Evolutionary conservation across 2,888 invertebrate genomes (phyloP).

Genomic region (Metellina segmentata): DNA sequence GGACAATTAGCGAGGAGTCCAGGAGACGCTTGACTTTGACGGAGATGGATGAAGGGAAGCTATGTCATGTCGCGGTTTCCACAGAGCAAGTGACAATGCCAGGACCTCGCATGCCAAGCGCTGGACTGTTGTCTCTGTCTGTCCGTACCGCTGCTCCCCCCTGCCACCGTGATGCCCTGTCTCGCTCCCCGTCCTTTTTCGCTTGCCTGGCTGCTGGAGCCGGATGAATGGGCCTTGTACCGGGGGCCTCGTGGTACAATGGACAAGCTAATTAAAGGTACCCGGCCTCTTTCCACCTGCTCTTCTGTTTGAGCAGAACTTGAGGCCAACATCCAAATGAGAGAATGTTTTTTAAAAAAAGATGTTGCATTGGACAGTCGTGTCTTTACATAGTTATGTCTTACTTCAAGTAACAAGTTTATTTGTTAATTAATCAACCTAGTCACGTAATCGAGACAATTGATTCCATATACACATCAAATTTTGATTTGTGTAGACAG

Average conservation of each 20-base stretch:
- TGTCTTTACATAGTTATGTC: too few species aligned
- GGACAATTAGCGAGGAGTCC: conserved; percentile 64
- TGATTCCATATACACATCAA: too few species aligned
- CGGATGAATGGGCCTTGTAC: conserved; percentile 74
- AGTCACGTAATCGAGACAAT: too few species aligned
- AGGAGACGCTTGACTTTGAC: conserved; percentile 73
- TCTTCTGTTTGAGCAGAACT: not conserved
- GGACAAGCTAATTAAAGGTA: conserved; percentile 76
- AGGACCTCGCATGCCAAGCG: conserved; percentile 73
- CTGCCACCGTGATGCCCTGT: not conserved
- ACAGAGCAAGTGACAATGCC: conserved; percentile 75
- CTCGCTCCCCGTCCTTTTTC: conserved; percentile 3
- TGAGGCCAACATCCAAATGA: not conserved
- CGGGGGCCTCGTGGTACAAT: conserved; percentile 68
- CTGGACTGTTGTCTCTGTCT: conserved; percentile 69
- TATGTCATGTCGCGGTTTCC: conserved; percentile 76
- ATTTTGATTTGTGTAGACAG: too few species aligned
- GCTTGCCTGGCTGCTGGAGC: not conserved
- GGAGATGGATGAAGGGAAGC: conserved; percentile 76
- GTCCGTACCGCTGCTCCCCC: conserved; percentile 4
- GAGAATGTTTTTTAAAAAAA: too few species aligned
- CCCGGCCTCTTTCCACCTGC: conserved; percentile 24
- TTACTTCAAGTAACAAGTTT: too few species aligned
- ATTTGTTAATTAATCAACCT: too few species aligned
- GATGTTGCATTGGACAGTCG: too few species aligned